Evolutionary conservation across 1,140 invertebrate species (phyloP).

Genomic region (Mactra quadrangularis): DNA sequence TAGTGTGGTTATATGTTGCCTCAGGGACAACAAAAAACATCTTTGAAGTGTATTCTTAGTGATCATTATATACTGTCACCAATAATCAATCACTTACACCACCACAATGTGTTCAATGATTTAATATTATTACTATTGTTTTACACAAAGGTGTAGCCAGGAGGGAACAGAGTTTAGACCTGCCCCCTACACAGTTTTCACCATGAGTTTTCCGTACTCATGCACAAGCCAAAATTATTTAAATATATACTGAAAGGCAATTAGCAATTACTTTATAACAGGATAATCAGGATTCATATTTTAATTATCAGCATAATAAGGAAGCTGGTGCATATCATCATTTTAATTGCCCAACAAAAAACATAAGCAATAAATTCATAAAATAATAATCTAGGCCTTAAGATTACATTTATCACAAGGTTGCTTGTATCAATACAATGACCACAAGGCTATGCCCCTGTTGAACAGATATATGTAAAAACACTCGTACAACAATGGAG

Average conservation of each 20-base stretch:
- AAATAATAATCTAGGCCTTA: too few species aligned
- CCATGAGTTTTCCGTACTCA: not conserved
- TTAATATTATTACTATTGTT: not conserved
- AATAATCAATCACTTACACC: conserved; percentile 39
- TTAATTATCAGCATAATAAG: too few species aligned
- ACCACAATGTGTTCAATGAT: conserved; percentile 27
- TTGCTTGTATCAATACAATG: too few species aligned
- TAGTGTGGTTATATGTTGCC: not conserved
- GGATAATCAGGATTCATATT: not conserved
- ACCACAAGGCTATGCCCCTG: too few species aligned
- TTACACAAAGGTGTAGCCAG: not conserved
- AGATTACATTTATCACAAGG: too few species aligned
- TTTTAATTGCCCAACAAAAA: too few species aligned
- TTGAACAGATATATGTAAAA: too few species aligned
- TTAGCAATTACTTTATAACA: not conserved
- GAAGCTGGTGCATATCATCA: too few species aligned
- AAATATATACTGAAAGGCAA: not conserved
- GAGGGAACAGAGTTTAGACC: not conserved
- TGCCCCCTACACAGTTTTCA: not conserved
- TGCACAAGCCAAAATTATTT: not conserved
- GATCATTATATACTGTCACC: conserved; percentile 10
- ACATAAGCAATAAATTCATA: too few species aligned
- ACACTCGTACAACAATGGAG: too few species aligned
- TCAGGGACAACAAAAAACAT: too few species aligned
- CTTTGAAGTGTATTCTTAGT: not conserved